Evolutionary conservation across 1,140 invertebrate species (phyloP), one percentile per base, ranked within the genome.

Genomic region (Pararge aegeria): DNA sequence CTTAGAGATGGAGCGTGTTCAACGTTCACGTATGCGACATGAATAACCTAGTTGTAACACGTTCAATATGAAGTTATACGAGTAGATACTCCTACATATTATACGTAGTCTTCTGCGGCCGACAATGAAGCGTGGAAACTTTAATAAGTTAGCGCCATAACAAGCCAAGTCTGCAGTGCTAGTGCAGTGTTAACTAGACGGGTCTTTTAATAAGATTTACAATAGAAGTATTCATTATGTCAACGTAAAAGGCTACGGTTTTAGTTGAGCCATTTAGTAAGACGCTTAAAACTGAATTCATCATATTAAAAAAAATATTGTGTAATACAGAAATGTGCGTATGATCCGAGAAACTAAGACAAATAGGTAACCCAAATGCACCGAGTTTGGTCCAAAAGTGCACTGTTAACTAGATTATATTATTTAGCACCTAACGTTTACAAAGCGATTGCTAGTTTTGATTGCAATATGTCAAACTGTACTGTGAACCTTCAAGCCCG

Each of bases 51-150:
- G 54, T 66, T 66, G 51, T 58, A 68, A 64, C 69, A 63, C 61
- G 55, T 66, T 78, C 63, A 72, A 70, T 68, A 68, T 68, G 57
- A 61, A 61, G 51, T 38, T 53, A 34, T 34, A 34, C 30, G 30
- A 34, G 30, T 34, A 34, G 30, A 12, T 34, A n/a, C 12, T 1
- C n/a, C 10, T 2, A 10, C 7, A 2, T 34, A 34, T 34, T 34
- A 34, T 34, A 34, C 30, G 30, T 34, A 49, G 52, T 37, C 52
- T 55, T 51, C 46, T 58, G 48, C 54, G 53, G 21, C 40, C 57
- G 55, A 75, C 69, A 80, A 76, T 76, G 64, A 61, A 71, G 61
- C 64, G 46, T 62, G 76, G 74, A 80, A 85, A 80, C 68, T 85
- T 83, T 76, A 73, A 83, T 73, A 78, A 80, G 73, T 80, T 78